Percentiles rank a stretch among this genome's conserved stretches.
These are phyloP conservation scores for Spodoptera litura DNA, from an alignment of 1,140 invertebrate species.

Conservation along the genomic window DNA sequence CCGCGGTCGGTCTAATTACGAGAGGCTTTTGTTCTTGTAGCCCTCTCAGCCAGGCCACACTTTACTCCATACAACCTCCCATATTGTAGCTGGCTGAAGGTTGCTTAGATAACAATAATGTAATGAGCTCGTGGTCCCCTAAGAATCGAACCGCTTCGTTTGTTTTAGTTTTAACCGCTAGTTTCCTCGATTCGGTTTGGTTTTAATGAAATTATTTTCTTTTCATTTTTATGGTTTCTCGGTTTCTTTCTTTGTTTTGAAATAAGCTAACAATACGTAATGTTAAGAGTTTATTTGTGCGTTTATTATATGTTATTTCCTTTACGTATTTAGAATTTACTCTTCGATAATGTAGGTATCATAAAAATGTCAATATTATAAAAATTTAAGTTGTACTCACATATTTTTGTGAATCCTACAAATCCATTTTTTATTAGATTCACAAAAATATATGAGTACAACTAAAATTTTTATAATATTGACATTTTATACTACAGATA, in stretches of 20 bases:
- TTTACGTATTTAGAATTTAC: no score
- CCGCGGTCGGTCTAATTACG: constrained; percentile 83
- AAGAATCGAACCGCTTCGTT: constrained; percentile 70
- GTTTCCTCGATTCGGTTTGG: constrained; percentile 46
- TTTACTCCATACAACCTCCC: constrained; percentile 55
- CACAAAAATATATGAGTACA: no score
- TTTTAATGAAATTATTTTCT: constrained; percentile 40
- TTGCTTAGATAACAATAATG: constrained; percentile 71
- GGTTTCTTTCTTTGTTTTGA: not conserved
- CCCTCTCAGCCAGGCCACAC: constrained; percentile 61
- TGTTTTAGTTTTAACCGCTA: constrained; percentile 58
- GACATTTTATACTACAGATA: no score
- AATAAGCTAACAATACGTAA: no score
- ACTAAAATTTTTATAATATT: no score
- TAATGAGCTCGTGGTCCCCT: constrained; percentile 59
- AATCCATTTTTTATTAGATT: no score
- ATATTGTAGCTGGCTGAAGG: constrained; percentile 48
- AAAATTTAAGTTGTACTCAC: no score
- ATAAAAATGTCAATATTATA: no score
- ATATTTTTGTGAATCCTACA: no score
- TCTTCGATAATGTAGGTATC: no score
- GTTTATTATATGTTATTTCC: no score
- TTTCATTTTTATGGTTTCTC: not conserved
- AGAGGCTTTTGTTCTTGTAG: constrained; percentile 79
- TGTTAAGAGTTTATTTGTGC: no score